Percentiles rank a stretch among this genome's conserved stretches.
Evolutionary conservation across 2,113 vertebrate species (phyloP).

Genomic region (Chrysemys picta): DNA sequence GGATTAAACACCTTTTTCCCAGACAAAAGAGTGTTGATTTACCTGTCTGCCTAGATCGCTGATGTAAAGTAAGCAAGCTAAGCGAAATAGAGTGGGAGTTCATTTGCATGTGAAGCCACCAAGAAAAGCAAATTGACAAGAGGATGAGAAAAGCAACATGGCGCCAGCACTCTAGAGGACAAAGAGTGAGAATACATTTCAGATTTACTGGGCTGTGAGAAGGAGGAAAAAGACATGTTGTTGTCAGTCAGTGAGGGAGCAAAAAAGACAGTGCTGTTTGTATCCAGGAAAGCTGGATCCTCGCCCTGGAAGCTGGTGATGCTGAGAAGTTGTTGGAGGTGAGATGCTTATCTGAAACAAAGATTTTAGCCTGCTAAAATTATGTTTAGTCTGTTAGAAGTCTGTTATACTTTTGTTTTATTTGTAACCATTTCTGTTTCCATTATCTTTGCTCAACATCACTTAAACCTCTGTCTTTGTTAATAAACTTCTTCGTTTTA

Average conservation of each 20-base stretch:
- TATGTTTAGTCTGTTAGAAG: neutral
- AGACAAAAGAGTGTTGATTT: neutral
- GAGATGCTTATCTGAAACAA: neutral
- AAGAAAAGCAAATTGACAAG: neutral
- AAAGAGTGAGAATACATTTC: neutral
- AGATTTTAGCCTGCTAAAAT: neutral
- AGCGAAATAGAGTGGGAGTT: neutral
- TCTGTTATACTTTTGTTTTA: neutral
- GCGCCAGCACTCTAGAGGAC: neutral
- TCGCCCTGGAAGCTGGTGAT: neutral
- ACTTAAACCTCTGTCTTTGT: neutral
- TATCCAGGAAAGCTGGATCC: neutral
- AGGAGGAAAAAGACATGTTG: neutral
- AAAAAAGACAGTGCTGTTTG: neutral
- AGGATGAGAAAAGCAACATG: neutral
- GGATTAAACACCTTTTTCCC: neutral
- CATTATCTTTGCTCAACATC: neutral
- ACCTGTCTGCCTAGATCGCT: neutral
- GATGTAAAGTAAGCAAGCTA: neutral
- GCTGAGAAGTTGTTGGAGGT: neutral
- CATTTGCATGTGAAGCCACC: neutral
- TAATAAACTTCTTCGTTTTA: neutral
- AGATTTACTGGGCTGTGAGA: neutral
- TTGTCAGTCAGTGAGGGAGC: no score
- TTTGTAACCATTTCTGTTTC: neutral